A percentile compares a stretch with the other conserved stretches of the same genome.
phyloP scores from a whole-genome alignment of 2,113 vertebrate genomes.

The Amblyornis subalaris region DNA sequence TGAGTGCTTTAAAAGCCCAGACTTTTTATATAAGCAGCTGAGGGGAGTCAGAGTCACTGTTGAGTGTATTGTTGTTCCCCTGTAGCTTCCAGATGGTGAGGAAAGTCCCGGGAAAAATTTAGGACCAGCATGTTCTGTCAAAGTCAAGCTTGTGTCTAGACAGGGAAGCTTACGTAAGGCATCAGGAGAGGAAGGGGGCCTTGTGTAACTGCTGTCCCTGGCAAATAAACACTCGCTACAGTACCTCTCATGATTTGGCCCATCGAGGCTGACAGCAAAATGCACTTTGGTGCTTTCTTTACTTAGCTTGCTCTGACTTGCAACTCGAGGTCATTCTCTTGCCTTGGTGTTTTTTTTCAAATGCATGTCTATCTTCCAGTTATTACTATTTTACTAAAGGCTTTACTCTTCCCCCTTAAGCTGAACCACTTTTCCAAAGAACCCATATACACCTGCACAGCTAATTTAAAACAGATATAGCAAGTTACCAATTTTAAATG shows the following conservation, averaged over 20 bases:
- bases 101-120: constrained; percentile 29
- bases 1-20: background rate
- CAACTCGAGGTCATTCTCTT: background rate
- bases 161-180: constrained; percentile 36
- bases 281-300: background rate
- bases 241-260: background rate
- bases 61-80: background rate
- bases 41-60: background rate
- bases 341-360: background rate
- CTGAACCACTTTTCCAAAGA: constrained; percentile 9
- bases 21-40: background rate
- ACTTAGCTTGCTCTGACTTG: background rate
- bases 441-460: background rate
- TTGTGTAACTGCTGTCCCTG: constrained; percentile 51
- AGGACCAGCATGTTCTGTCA: constrained; percentile 44
- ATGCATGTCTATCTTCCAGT: background rate
- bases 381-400: background rate
- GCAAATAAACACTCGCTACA: background rate
- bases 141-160: constrained; percentile 51
- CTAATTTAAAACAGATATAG: constrained; percentile 32
- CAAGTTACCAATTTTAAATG: constrained; percentile 4
- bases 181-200: constrained; percentile 39
- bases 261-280: background rate
- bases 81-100: constrained; percentile 33
- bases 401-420: background rate